A percentile compares a stretch with the other conserved stretches of the same genome.
These are phyloP conservation scores for Ancistrus triradiatus DNA, from an alignment of 2,113 vertebrate genomes.

Conservation along the genomic window DNA sequence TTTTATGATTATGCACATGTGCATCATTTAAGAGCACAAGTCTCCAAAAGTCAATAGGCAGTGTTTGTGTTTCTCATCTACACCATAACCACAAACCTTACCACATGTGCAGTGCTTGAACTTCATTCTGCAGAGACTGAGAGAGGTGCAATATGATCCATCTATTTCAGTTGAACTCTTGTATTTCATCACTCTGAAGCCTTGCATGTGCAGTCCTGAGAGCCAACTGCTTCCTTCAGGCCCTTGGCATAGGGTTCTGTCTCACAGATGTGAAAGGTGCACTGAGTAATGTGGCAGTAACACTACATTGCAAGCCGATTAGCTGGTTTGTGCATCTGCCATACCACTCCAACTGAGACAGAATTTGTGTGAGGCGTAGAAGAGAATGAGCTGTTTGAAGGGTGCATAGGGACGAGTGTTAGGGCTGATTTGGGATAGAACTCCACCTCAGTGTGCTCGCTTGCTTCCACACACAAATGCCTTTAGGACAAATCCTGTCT, in stretches of 20 bases:
- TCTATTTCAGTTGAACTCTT: constrained; percentile 26
- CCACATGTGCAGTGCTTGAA: constrained; percentile 16
- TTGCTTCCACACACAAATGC: constrained; percentile 41
- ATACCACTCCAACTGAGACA: constrained; percentile 26
- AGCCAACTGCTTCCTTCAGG: constrained; percentile 21
- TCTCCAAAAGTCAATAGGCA: constrained; percentile 9
- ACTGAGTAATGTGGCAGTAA: constrained; percentile 29
- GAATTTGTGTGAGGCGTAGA: constrained; percentile 10
- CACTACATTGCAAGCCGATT: constrained; percentile 31
- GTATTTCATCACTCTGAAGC: constrained; percentile 24
- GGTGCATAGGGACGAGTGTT: constrained; percentile 14
- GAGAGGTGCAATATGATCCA: constrained; percentile 26
- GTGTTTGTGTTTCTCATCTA: constrained; percentile 24
- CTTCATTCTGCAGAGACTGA: constrained; percentile 17
- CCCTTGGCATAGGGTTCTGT: constrained; percentile 6
- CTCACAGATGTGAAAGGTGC: constrained; percentile 33
- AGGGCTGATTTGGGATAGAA: constrained; percentile 34
- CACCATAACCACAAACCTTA: constrained; percentile 27
- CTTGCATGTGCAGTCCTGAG: constrained; percentile 24
- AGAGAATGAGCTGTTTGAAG: constrained; percentile 35
- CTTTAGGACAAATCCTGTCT: constrained; percentile 59
- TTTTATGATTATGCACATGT: constrained; percentile 12
- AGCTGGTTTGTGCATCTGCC: constrained; percentile 27
- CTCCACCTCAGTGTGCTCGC: constrained; percentile 27
- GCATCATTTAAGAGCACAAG: constrained; percentile 10